These are phyloP conservation scores for Trematomus loennbergii DNA, from an alignment of 2,113 vertebrate genomes.

Conservation along the genomic window DNA sequence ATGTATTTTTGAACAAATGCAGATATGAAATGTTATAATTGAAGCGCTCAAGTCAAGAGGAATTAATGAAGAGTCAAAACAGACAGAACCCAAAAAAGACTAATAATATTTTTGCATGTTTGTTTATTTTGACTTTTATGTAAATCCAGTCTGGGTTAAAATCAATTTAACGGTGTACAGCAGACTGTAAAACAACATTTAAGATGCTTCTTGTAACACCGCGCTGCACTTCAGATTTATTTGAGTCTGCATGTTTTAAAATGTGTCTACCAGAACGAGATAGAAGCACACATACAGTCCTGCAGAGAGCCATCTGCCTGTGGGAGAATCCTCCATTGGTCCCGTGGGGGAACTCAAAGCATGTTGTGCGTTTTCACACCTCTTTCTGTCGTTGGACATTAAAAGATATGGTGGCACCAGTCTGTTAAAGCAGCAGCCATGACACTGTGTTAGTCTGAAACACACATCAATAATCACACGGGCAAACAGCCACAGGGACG, in stretches of 20 bases:
- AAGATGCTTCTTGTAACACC: constrained; percentile 7
- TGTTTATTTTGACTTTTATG: constrained; percentile 13
- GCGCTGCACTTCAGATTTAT: constrained; percentile 6
- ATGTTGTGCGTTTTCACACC: constrained; percentile 25
- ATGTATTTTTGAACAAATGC: not conserved
- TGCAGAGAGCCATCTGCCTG: constrained; percentile 56
- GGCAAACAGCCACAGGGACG: constrained; percentile 11
- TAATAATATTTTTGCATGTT: not conserved
- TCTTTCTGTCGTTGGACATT: constrained; percentile 30
- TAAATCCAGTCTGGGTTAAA: constrained; percentile 19
- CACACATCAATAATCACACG: constrained; percentile 28
- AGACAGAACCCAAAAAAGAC: constrained; percentile 12
- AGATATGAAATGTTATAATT: too few species aligned
- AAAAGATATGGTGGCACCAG: constrained; percentile 7
- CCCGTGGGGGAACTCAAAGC: constrained; percentile 34
- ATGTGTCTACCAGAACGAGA: not conserved
- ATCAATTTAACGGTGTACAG: constrained; percentile 25
- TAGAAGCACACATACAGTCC: constrained; percentile 28
- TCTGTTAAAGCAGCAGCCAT: constrained; percentile 14
- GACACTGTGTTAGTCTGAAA: not conserved
- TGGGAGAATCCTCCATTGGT: constrained; percentile 41
- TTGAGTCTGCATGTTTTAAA: not conserved
- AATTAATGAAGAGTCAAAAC: not conserved
- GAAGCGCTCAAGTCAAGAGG: not conserved
- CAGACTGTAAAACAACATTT: constrained; percentile 26